phyloP scores from a whole-genome alignment of 2,797 vertebrate species.

The Premnoplex brunnescens region DNA sequence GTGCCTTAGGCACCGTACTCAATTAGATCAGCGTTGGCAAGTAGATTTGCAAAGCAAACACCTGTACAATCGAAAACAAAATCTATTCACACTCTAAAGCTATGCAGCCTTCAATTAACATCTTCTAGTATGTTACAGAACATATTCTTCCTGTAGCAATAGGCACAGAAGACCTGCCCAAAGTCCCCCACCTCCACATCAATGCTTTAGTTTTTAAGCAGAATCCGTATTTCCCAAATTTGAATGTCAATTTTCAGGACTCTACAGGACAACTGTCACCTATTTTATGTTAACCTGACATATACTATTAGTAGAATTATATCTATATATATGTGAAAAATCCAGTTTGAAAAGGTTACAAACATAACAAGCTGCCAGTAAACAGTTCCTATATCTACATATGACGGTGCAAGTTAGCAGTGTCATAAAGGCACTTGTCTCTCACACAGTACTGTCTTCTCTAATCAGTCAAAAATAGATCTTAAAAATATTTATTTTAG shows the following conservation, averaged over 20 bases:
- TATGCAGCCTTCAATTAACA: not conserved
- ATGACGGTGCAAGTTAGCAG: not conserved
- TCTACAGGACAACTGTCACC: not conserved
- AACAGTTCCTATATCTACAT: not conserved
- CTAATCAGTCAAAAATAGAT: slow-evolving; percentile 35
- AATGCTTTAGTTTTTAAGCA: not conserved
- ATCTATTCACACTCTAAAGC: not conserved
- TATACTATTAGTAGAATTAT: not conserved
- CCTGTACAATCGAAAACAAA: not conserved
- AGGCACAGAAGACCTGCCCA: not conserved
- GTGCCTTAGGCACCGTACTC: not conserved
- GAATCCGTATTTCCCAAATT: not conserved
- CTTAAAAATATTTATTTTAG: slow-evolving; percentile 44
- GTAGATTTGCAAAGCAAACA: slow-evolving; percentile 12
- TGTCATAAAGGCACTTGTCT: slow-evolving; percentile 66
- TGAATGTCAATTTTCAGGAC: not conserved
- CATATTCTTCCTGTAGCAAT: not conserved
- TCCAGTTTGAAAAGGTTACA: slow-evolving; percentile 3
- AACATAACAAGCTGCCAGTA: not conserved
- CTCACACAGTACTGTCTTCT: not conserved
- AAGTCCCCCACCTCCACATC: not conserved
- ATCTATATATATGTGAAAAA: not conserved
- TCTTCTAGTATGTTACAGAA: not conserved
- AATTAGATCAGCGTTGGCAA: not conserved
- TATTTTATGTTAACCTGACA: not conserved